These are phyloP conservation scores for Catajapyx aquilonaris DNA, from an alignment of 1,140 invertebrate genomes.

Conservation along the genomic window DNA sequence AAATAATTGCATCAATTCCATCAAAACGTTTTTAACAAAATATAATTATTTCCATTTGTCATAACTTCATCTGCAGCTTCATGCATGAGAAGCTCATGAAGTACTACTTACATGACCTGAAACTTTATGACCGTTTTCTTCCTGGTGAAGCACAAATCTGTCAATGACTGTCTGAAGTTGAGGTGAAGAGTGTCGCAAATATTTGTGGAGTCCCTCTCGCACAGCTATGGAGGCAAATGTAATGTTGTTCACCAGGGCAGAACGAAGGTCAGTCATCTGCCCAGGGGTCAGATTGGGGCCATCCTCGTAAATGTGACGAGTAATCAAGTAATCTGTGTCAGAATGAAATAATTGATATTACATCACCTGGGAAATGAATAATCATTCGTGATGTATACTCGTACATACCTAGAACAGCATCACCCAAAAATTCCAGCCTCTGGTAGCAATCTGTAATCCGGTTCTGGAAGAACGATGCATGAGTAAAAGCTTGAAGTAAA, in stretches of 20 bases:
- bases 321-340: conserved; percentile 53
- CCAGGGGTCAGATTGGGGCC: conserved; percentile 46
- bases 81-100: background rate
- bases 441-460: conserved; percentile 77
- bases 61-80: background rate
- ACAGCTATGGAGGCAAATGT: conserved; percentile 89
- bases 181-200: conserved; percentile 38
- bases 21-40: too few relatives aligned
- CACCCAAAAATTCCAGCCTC: conserved; percentile 91
- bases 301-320: conserved; percentile 78
- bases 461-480: conserved; percentile 75
- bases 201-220: conserved; percentile 62
- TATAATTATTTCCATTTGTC: background rate
- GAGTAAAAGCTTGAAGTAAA: conserved; percentile 72
- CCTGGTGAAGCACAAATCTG: conserved; percentile 62
- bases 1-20: too few relatives aligned
- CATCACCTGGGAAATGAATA: too few relatives aligned
- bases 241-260: conserved; percentile 85
- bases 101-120: conserved; percentile 27
- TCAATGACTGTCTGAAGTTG: conserved; percentile 43
- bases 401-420: conserved; percentile 38
- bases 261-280: conserved; percentile 72
- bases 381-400: too few relatives aligned
- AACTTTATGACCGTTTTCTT: conserved; percentile 39
- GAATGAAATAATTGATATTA: too few relatives aligned